These are phyloP conservation scores for Neotragus moschatus DNA, from an alignment of 2,113 vertebrate species.

Conservation along the genomic window DNA sequence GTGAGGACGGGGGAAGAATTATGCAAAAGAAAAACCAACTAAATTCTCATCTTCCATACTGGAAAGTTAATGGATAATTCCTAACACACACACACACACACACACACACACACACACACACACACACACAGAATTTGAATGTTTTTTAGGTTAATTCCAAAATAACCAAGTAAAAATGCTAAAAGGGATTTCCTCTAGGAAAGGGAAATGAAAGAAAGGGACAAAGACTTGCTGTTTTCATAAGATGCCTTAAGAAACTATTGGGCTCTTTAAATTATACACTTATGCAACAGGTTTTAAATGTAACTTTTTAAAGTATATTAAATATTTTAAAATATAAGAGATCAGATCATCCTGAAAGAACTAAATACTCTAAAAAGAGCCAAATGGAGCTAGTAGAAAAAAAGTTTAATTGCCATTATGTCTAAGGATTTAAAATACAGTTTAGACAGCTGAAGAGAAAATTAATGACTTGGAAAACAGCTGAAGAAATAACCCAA, in stretches of 20 bases:
- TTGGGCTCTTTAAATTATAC: neutral
- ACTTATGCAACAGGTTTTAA: neutral
- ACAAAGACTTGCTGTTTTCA: neutral
- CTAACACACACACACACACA: too few relatives aligned
- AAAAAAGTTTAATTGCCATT: neutral
- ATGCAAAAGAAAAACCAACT: neutral
- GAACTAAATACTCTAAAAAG: neutral
- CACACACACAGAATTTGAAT: neutral
- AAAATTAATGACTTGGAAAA: neutral
- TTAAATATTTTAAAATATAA: neutral
- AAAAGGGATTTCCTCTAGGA: neutral
- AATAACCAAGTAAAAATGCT: neutral
- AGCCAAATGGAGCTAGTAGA: neutral
- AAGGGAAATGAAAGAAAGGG: neutral
- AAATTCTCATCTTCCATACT: neutral
- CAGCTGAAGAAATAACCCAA: neutral
- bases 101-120: too few relatives aligned
- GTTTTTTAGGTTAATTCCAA: neutral
- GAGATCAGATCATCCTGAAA: neutral
- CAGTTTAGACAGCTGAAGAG: neutral
- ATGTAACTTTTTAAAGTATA: neutral
- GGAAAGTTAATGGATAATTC: neutral
- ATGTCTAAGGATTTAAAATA: neutral
- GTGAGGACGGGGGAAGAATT: neutral
- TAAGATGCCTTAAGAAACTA: neutral